Evolutionary conservation across 2,113 vertebrate species (phyloP), one percentile per base, ranked within the genome.

Genomic region (Phocoena phocoena): DNA sequence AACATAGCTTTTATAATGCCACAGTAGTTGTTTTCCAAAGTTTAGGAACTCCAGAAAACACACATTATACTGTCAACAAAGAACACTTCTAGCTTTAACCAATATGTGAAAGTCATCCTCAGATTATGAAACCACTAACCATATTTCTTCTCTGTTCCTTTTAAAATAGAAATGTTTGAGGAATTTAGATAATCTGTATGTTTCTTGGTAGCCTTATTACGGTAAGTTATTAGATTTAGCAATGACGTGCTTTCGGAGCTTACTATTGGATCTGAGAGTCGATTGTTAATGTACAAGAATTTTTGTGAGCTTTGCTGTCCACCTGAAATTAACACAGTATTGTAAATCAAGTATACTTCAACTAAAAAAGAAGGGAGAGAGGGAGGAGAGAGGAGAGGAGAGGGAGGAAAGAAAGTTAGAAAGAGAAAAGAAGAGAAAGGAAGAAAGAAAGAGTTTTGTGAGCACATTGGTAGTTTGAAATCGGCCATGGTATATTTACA

Each of bases 21-120:
- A 92, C n/a, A 95, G 70, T 3, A 95, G 55, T 38, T 95, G 81
- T 95, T 96, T 97, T 74, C 33, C 60, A 50, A 87, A 95, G 2
- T 88, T 38, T 68, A 5, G 7, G 63, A 94, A 93, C 26, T 91
- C 88, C 36, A 88, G 12, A 93, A 95, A 95, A 86, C 44, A 53
- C 1, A 50, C 53, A 33, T 47, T 86, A 36, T 11, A 85, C 44
- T 93, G 84, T 82, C 92, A 93, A 95, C 88, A 97, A 92, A 53
- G 36, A 94, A 74, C 12, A 95, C 2, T 53, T n/a, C 1, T 25
- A 80, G 3, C 4, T 93, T 80, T 93, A 96, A 95, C 41, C n/a
- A 95, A 6, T 80, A 97, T 92, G n/a, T 97, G 94, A 62, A 97
- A 95, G 95, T 97, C 50, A 87, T 53, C 33, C 11, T 86, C 20